phyloP scores from a whole-genome alignment of 2,113 vertebrate species.

The Pedetes capensis region DNA sequence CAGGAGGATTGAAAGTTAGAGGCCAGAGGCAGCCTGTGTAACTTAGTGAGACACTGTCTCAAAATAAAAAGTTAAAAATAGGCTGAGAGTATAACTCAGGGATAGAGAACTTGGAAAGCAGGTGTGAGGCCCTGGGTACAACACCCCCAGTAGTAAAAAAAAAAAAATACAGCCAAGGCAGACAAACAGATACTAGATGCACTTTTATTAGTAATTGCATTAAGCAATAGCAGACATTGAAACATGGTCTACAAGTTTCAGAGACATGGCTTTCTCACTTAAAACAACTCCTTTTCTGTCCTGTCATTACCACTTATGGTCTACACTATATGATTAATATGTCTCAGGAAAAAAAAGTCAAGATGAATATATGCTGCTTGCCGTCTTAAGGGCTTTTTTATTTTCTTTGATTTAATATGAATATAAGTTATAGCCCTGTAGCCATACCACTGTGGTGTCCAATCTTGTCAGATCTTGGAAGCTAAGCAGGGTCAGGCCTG shows the following conservation, averaged over 20 bases:
- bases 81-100: too few species aligned
- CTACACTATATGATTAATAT: background rate
- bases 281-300: background rate
- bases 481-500: too few species aligned
- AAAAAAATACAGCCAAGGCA: too few species aligned
- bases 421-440: too few species aligned
- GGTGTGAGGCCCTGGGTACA: too few species aligned
- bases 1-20: background rate
- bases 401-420: conserved; percentile 7
- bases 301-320: background rate
- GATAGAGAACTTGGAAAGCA: too few species aligned
- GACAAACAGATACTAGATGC: background rate
- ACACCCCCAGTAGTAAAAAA: too few species aligned
- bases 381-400: background rate
- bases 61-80: too few species aligned
- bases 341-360: background rate
- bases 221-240: background rate
- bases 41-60: too few species aligned
- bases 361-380: background rate
- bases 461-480: too few species aligned
- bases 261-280: background rate
- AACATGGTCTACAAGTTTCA: background rate
- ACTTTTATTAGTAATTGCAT: background rate
- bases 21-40: too few species aligned
- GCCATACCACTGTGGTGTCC: too few species aligned